These are phyloP conservation scores for Oreochromis aureus DNA, from an alignment of 2,113 vertebrate genomes.

Conservation along the genomic window DNA sequence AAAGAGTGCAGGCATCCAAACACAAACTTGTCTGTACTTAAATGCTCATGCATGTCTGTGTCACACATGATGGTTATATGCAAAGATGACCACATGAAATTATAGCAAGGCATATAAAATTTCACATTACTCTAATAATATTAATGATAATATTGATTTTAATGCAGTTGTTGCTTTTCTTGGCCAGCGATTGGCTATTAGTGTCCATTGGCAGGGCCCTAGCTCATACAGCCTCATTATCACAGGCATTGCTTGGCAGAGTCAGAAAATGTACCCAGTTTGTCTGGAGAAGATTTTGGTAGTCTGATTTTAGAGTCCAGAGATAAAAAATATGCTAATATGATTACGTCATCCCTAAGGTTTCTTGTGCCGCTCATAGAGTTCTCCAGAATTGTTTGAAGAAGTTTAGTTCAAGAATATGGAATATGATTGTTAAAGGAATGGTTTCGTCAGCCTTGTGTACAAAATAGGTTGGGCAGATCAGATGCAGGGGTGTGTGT, in stretches of 20 bases:
- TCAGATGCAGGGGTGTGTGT: not conserved
- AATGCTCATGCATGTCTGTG: not conserved
- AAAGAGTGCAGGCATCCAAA: not conserved
- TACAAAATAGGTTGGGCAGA: not conserved
- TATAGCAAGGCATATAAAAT: not conserved
- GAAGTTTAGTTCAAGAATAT: slow-evolving; percentile 3
- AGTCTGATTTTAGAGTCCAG: slow-evolving; percentile 14
- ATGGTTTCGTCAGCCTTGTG: not conserved
- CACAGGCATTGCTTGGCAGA: not conserved
- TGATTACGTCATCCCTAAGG: slow-evolving; percentile 18
- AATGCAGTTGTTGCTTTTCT: not conserved
- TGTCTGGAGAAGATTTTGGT: slow-evolving; percentile 3
- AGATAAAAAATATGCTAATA: slow-evolving; percentile 31
- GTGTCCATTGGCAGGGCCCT: not conserved
- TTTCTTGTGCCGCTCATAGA: slow-evolving; percentile 1
- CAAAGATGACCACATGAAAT: not conserved
- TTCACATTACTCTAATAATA: not conserved
- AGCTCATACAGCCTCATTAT: not conserved
- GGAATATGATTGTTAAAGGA: not conserved
- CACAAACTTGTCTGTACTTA: not conserved
- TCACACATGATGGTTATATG: not conserved
- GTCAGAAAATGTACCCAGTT: not conserved
- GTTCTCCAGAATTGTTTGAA: not conserved
- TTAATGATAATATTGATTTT: not conserved
- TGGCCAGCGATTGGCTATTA: not conserved